phyloP scores from a whole-genome alignment of 2,888 invertebrate genomes.

The Lochmaea capreae region DNA sequence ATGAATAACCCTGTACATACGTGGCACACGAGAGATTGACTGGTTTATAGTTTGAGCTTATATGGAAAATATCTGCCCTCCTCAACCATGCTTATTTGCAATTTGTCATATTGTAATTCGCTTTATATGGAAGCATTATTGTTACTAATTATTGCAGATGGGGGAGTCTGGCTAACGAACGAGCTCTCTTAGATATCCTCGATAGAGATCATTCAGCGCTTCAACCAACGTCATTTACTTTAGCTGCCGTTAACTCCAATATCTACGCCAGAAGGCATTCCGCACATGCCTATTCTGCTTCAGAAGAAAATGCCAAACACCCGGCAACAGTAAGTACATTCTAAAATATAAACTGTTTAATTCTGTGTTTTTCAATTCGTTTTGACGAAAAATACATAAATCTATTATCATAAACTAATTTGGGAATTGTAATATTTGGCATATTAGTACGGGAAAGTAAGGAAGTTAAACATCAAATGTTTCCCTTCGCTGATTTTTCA shows the following conservation, averaged over 20 bases:
- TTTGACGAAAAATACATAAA: background rate
- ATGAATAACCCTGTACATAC: no score
- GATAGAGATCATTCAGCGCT: slow-evolving; percentile 56
- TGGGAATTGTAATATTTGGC: background rate
- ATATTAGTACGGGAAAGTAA: no score
- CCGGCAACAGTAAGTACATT: slow-evolving; percentile 38
- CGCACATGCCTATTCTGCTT: slow-evolving; percentile 60
- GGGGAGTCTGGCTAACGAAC: slow-evolving; percentile 60
- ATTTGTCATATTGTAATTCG: no score
- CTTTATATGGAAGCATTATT: no score
- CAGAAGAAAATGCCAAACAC: slow-evolving; percentile 52
- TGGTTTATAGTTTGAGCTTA: no score
- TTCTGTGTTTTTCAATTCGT: background rate
- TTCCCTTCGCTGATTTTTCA: no score
- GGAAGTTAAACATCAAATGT: no score
- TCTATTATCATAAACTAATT: background rate
- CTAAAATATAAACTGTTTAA: background rate
- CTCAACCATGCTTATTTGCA: no score
- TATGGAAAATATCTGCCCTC: no score
- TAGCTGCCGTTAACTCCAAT: slow-evolving; percentile 61
- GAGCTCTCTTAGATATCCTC: slow-evolving; percentile 59
- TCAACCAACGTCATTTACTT: slow-evolving; percentile 59
- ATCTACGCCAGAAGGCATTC: slow-evolving; percentile 64
- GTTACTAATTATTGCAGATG: slow-evolving; percentile 55
- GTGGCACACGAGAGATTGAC: no score